Percentiles rank a stretch among this genome's conserved stretches.
Evolutionary conservation across 2,113 vertebrate genomes (phyloP).

Genomic region (Boulengeromyrus knoepffleri): DNA sequence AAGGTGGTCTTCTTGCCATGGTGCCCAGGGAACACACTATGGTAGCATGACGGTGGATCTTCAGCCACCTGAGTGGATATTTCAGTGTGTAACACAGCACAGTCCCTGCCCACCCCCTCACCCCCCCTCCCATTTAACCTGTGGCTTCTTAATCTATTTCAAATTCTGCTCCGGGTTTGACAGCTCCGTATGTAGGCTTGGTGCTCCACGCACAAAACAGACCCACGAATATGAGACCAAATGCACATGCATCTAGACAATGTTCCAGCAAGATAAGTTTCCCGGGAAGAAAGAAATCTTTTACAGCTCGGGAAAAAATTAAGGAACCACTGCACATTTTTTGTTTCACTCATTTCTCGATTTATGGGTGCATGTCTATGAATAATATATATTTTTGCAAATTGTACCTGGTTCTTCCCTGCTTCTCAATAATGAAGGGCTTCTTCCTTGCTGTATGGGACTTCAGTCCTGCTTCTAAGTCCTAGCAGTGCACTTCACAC

Average conservation of each 20-base stretch:
- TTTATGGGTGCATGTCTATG: no score
- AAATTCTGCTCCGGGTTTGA: background rate
- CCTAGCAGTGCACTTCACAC: no score
- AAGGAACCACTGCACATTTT: no score
- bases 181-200: background rate
- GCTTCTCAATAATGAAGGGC: no score
- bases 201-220: background rate
- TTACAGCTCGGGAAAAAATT: slow-evolving; percentile 8
- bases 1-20: background rate
- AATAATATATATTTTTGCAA: no score
- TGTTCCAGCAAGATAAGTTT: background rate
- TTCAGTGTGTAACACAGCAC: background rate
- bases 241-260: background rate
- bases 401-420: no score
- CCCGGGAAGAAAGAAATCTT: slow-evolving; percentile 27
- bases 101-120: no score
- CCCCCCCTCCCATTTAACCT: no score
- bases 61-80: background rate
- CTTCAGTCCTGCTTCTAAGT: no score
- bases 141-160: background rate
- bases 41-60: background rate
- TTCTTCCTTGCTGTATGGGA: no score
- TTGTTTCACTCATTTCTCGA: no score
- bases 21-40: background rate
- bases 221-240: background rate